A percentile compares a stretch with the other conserved stretches of the same genome.
Evolutionary conservation across 2,113 vertebrate genomes (phyloP).

Genomic region (Oriolus oriolus): DNA sequence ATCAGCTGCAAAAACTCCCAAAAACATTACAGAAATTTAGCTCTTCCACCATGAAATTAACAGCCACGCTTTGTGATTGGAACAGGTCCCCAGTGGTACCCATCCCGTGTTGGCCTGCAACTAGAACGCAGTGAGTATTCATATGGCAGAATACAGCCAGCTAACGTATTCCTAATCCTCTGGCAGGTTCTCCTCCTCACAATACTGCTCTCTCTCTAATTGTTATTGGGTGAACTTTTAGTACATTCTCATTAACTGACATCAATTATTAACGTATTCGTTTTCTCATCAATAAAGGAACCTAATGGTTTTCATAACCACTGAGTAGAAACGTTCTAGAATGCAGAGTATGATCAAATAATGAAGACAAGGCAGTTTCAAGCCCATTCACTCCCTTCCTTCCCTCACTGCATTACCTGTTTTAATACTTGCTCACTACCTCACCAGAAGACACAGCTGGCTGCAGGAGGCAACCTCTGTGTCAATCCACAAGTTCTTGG

Average conservation of each 20-base stretch:
- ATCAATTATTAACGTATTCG: neutral
- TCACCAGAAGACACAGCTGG: neutral
- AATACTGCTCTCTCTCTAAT: neutral
- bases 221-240: neutral
- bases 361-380: neutral
- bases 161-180: neutral
- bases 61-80: neutral
- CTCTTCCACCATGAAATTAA: neutral
- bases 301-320: neutral
- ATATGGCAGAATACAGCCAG: neutral
- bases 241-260: neutral
- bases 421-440: neutral
- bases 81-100: constrained; percentile 77
- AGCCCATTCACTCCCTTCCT: neutral
- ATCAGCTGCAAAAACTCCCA: neutral
- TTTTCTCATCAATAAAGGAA: neutral
- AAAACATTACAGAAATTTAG: neutral
- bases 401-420: neutral
- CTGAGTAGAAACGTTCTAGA: neutral
- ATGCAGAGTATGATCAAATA: neutral
- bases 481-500: neutral
- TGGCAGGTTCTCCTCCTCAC: neutral
- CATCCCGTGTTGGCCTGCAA: constrained; percentile 74
- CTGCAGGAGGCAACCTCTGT: neutral
- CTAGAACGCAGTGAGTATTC: constrained; percentile 73